Base-by-base conservation (phyloP, 2,888 invertebrate species). In the Disparrhopalites patrizii region DNA sequence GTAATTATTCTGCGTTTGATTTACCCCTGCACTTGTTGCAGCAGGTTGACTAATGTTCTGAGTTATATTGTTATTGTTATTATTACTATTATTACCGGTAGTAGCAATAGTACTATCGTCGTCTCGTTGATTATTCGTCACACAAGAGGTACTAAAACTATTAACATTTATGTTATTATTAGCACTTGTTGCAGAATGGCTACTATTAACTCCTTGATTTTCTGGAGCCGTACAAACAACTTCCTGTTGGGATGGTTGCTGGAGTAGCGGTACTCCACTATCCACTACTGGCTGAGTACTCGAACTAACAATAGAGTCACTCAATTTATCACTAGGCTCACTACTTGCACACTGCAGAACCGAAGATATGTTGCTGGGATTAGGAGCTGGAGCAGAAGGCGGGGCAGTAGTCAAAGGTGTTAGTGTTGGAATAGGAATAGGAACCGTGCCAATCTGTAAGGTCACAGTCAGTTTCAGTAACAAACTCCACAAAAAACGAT, bases 371-470 rank as follows among this genome's bases (percentile, higher is more conserved):
- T 27, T 36, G 60, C 31, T 61, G 43, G 38, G 66, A 52, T 13
- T 54, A 25, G 36, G 36, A 28, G 61, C 23, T 27, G 50, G 40
- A 51, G 68, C 20, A 36, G 58, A 10, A 58, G 40, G 23, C 25
- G 28, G 31, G 20, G 58, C 18, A 50, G 62, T 25, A 62, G 61
- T 38, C 36, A 52, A 31, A 28, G 61, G 66, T 61, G 66, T 58
- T 55, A 66, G 61, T 47, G 54, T 43, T 28, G 65, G 63, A 63
- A 63, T 62, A 58, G 67, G 33, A 58, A 58, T 58, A 63, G 60
- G 52, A 58, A 62, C 31, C 63, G 66, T 65, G 68, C 70, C 70
- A 66, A 70, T 68, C 70, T 70, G 68, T 65, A 30, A n/a, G 33
- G 38, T 58, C 23, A 38, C 20, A 58, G 58, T 38, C 33, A 20